Evolutionary conservation across 2,113 vertebrate genomes (phyloP), one percentile per base, ranked within the genome.

Genomic region (Corythaixoides concolor): DNA sequence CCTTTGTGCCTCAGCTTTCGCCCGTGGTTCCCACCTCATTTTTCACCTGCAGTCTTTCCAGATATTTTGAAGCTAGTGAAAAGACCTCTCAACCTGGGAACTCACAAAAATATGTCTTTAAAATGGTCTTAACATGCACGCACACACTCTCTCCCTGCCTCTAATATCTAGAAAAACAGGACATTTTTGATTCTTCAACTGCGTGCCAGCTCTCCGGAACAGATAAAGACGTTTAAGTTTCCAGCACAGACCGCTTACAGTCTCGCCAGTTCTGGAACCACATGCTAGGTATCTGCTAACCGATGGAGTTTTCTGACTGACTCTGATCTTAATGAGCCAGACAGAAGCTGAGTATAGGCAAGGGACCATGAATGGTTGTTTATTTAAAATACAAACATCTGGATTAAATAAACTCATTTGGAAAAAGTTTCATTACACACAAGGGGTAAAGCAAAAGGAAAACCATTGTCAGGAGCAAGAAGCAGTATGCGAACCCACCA

Each of bases 321-420:
- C 59, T 68, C 60, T 33, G 33, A 23, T 17, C 55, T 35, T 4
- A 64, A 37, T 0, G 30, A 84, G 45, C 21, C 59, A 50, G 58
- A 89, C 85, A 78, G 93, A 85, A 93, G 95, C 89, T 15, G 47
- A 85, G 55, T 1, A 17, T 3, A 60, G 58, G 30, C 83, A 55
- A 80, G 80, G 45, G 45, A 73, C 88, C 56, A 39, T 4, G 35
- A 82, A n/a, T 6, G 33, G 30, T 30, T 69, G 59, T 73, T 90
- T 90, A 41, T 66, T 63, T 66, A 39, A 73, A 73, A 74, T 1
- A 88, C 68, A 90, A 94, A 69, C 86, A 90, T 52, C 88, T 91
- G 91, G 91, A 87, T 87, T 85, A 78, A 81, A 90, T 30, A 43
- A 95, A 56, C 21, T 52, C 24, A 17, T 60, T 33, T 78, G 77